Base-by-base conservation (phyloP, 2,113 vertebrate genomes). In the Lepus americanus region DNA sequence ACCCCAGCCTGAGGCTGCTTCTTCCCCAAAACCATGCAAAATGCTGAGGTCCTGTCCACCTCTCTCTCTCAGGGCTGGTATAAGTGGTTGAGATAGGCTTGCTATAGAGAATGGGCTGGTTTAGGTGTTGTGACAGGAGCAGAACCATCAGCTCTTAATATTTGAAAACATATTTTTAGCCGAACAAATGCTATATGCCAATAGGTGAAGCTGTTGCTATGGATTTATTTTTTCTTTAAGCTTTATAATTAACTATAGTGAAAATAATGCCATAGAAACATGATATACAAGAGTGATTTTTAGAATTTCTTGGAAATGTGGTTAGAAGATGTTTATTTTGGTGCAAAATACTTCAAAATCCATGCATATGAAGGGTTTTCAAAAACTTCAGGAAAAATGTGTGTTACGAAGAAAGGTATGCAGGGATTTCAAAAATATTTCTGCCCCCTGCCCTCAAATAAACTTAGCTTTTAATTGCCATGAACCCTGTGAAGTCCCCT, bases 231-330 rank as follows among this genome's bases (percentile, higher is more conserved):
- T 59, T 44, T 86, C 9, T 20, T 87, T 96, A 72, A 96, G 93
- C 95, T 95, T 97, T 95, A 64, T 95, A 97, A 90, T 96, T 97
- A 97, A 95, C 97, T n/a, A 25, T 44, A 80, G 88, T 96, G 77
- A 96, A 97, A 98, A 97, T 90, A 97, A 95, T 91, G 94, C 89
- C 92, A 23, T 55, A 94, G 92, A 96, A 97, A 87, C 87, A 96
- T 3, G 77, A 96, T 73, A 69, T 70, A 77, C 83, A 59, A 59
- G 55, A 19, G 19, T 59, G 14, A 59, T 59, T 59, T 59, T 59
- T 19, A 59, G 55, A 59, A 20, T 20, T 59, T 59, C 55, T 59
- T 59, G 55, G 55, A 59, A 59, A 59, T 59, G 55, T 14, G 55
- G 19, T 59, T 59, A 59, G 14, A 59, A 19, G 14, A 59, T 59